Evolutionary conservation across 2,888 invertebrate genomes (phyloP).

Genomic region (Lithosia quadra): DNA sequence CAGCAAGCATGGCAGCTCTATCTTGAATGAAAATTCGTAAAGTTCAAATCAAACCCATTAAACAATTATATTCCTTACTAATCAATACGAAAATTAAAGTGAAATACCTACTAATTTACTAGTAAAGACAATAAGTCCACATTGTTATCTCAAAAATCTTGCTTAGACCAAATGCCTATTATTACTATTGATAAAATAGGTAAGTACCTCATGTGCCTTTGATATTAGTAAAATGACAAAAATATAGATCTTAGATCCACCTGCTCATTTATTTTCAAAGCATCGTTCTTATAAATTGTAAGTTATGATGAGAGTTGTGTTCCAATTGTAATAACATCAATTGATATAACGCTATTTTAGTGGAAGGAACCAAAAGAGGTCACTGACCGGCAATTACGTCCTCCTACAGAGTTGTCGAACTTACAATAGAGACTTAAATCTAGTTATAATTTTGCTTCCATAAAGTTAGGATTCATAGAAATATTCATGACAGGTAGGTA

Average conservation of each 20-base stretch:
- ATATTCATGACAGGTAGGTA: not conserved
- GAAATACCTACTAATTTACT: too few species aligned
- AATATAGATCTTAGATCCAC: not conserved
- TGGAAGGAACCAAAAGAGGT: slow-evolving; percentile 83
- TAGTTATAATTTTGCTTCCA: slow-evolving; percentile 29
- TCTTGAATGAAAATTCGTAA: not conserved
- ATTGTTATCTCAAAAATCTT: not conserved
- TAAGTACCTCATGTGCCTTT: not conserved
- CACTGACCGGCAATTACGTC: slow-evolving; percentile 85
- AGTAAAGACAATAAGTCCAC: not conserved
- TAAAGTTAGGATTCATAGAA: slow-evolving; percentile 6
- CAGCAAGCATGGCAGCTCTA: not conserved
- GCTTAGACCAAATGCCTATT: not conserved
- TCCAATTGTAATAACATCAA: slow-evolving; percentile 86
- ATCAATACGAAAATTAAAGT: not conserved
- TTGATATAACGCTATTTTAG: slow-evolving; percentile 86
- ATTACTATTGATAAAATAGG: not conserved
- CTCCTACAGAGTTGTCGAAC: slow-evolving; percentile 72
- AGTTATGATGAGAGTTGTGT: slow-evolving; percentile 75
- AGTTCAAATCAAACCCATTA: not conserved
- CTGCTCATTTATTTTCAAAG: slow-evolving; percentile 46
- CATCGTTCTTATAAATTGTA: slow-evolving; percentile 66
- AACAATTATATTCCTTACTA: not conserved
- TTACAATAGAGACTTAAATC: slow-evolving; percentile 60
- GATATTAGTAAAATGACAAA: not conserved